A percentile compares a stretch with the other conserved stretches of the same genome.
Conservation (phyloP, 2,113 vertebrate species). For the Sinocyclocheilus anshuiensis region DNA sequence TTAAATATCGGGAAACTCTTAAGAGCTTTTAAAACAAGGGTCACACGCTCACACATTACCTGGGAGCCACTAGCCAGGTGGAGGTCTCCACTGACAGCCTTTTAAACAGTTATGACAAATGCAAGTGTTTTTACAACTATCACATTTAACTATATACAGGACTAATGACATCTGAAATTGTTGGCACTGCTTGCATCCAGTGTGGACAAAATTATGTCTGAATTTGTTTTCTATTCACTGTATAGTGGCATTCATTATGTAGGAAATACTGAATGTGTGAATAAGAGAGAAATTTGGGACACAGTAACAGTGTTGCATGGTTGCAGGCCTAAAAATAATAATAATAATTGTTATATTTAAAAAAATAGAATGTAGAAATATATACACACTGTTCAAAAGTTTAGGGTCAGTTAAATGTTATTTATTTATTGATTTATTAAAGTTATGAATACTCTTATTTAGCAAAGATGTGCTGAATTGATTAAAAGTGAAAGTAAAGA, state of each 20-base stretch:
- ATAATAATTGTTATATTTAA: too few species aligned
- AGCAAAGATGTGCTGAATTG: too few species aligned
- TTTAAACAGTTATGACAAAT: background rate
- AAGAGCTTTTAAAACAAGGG: slow-evolving; percentile 14
- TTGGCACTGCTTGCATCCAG: background rate
- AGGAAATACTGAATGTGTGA: background rate
- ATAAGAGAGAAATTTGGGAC: background rate
- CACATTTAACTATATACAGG: background rate
- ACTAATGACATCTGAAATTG: background rate
- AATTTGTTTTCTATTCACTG: background rate
- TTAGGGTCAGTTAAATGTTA: too few species aligned
- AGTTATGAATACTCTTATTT: too few species aligned
- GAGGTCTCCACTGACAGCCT: background rate
- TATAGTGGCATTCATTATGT: background rate
- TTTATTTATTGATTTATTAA: too few species aligned
- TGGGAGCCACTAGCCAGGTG: background rate
- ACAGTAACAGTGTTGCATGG: too few species aligned
- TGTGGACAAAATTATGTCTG: background rate
- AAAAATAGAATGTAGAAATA: too few species aligned
- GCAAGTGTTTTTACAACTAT: background rate
- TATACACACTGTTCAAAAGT: too few species aligned
- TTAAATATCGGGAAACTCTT: background rate
- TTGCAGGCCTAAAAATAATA: too few species aligned
- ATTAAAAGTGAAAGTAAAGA: too few species aligned
- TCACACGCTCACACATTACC: background rate